A percentile compares a stretch with the other conserved stretches of the same genome.
These are phyloP conservation scores for Seira musarum DNA, from an alignment of 2,888 invertebrate species.

Conservation along the genomic window DNA sequence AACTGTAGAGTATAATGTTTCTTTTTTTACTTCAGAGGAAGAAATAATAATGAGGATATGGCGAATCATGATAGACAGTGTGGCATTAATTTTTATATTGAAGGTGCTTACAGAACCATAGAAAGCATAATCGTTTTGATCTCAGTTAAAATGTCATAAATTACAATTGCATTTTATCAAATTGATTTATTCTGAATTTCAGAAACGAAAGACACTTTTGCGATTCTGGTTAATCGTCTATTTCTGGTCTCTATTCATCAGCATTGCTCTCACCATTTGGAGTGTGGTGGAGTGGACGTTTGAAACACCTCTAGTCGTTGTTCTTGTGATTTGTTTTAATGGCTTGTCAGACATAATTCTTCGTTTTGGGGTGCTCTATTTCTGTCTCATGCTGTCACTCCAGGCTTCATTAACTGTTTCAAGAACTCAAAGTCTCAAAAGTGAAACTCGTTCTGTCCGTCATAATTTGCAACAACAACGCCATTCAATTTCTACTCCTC, in stretches of 20 bases:
- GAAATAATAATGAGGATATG: constrained; percentile 59
- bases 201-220: constrained; percentile 55
- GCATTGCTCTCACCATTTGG: constrained; percentile 52
- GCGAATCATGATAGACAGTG: constrained; percentile 48
- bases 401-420: constrained; percentile 40
- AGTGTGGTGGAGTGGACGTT: constrained; percentile 53
- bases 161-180: no score
- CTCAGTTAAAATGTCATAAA: not conserved
- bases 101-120: no score
- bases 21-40: constrained; percentile 45
- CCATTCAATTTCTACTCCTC: not conserved
- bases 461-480: not conserved
- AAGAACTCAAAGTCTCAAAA: constrained; percentile 49
- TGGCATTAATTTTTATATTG: constrained; percentile 50
- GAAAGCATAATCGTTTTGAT: not conserved
- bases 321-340: constrained; percentile 39
- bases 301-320: constrained; percentile 50
- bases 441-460: constrained; percentile 41
- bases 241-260: constrained; percentile 59
- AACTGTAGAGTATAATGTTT: not conserved
- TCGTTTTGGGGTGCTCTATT: constrained; percentile 56
- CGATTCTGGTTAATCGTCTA: constrained; percentile 61
- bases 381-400: constrained; percentile 54
- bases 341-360: constrained; percentile 51
- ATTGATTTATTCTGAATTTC: constrained; percentile 26